These are phyloP conservation scores for Nemopilema nomurai DNA, from an alignment of 30 jellyfish, hydroid and myxozoan species.

Conservation along the genomic window DNA sequence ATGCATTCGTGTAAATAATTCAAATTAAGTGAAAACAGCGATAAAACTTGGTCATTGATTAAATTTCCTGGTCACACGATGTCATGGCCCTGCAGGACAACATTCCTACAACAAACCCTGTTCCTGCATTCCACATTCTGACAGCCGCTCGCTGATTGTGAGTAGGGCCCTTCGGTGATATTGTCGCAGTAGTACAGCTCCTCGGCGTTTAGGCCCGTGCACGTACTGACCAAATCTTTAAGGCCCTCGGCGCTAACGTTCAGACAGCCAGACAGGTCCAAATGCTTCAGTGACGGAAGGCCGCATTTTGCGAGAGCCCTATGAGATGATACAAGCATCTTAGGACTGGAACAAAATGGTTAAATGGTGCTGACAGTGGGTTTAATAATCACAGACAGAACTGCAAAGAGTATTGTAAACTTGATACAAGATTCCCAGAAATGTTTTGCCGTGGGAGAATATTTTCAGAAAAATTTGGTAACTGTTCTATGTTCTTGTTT, in stretches of 20 bases:
- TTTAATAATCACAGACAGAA: too few species aligned
- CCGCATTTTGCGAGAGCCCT: slow-evolving; percentile 91
- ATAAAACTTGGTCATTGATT: not conserved
- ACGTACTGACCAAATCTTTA: slow-evolving; percentile 59
- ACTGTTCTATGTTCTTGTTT: too few species aligned
- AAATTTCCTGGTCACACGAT: not conserved
- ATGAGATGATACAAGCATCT: too few species aligned
- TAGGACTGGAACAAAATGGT: too few species aligned
- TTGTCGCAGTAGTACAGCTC: slow-evolving; percentile 91
- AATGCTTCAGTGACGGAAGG: slow-evolving; percentile 74
- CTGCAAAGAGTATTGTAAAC: too few species aligned
- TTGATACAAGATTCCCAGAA: too few species aligned
- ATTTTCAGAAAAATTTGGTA: too few species aligned
- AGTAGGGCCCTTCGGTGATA: slow-evolving; percentile 75
- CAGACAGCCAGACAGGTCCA: slow-evolving; percentile 93
- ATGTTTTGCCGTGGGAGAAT: too few species aligned
- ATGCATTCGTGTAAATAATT: not conserved
- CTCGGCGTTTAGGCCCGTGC: slow-evolving; percentile 63
- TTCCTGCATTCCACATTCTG: slow-evolving; percentile 87
- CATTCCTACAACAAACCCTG: slow-evolving; percentile 90
- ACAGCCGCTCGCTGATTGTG: slow-evolving; percentile 86
- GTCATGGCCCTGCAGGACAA: slow-evolving; percentile 21
- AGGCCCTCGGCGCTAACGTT: slow-evolving; percentile 83
- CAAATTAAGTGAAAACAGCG: not conserved
- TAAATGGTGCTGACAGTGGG: too few species aligned